Evolutionary conservation across 2,113 vertebrate genomes (phyloP).

Genomic region (Morone chrysops): DNA sequence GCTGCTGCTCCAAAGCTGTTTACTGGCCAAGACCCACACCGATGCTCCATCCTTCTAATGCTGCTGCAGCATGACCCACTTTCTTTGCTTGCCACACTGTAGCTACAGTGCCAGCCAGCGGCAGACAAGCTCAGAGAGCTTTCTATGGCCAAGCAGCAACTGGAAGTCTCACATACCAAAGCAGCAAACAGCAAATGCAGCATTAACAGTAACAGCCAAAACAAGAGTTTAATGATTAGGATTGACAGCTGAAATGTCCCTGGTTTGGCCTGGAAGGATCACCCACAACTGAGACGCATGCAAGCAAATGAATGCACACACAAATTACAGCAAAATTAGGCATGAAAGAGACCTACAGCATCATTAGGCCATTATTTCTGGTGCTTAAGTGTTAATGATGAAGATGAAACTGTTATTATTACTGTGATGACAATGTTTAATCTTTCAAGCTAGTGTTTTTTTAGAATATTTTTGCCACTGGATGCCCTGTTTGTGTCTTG

Average conservation of each 20-base stretch:
- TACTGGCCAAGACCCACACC: slow-evolving; percentile 72
- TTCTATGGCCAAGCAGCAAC: slow-evolving; percentile 22
- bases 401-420: not conserved
- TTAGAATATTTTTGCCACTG: not conserved
- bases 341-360: not conserved
- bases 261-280: slow-evolving; percentile 24
- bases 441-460: not conserved
- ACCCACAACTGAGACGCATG: slow-evolving; percentile 7
- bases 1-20: slow-evolving; percentile 68
- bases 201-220: slow-evolving; percentile 41
- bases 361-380: slow-evolving; percentile 14
- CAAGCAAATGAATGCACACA: slow-evolving; percentile 12
- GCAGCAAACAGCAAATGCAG: slow-evolving; percentile 33
- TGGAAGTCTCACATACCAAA: slow-evolving; percentile 38
- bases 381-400: not conserved
- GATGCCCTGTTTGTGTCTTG: not conserved
- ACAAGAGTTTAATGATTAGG: slow-evolving; percentile 29
- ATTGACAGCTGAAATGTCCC: slow-evolving; percentile 22
- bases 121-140: slow-evolving; percentile 53
- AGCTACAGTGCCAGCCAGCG: slow-evolving; percentile 57
- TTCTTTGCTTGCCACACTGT: slow-evolving; percentile 68
- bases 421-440: not conserved
- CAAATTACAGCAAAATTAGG: slow-evolving; percentile 10
- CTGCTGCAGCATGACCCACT: slow-evolving; percentile 82
- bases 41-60: slow-evolving; percentile 75